phyloP scores from a whole-genome alignment of 2,888 invertebrate species.

The Diarsia brunnea region DNA sequence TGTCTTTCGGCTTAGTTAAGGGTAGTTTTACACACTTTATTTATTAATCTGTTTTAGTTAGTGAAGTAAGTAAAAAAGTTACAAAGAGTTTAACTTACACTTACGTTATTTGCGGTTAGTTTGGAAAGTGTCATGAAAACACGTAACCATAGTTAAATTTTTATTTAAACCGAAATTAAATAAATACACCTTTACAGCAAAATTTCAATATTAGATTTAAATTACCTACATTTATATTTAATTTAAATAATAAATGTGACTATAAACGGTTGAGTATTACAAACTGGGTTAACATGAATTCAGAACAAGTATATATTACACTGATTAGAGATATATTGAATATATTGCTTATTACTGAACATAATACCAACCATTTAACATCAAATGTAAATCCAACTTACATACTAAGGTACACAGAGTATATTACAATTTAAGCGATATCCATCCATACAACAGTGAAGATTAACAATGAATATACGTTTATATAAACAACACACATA shows the following conservation, averaged over 20 bases:
- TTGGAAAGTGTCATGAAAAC: conserved; percentile 63
- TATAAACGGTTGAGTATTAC: conserved; percentile 75
- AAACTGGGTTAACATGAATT: conserved; percentile 56
- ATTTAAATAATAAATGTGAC: conserved; percentile 89
- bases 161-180: conserved; percentile 88
- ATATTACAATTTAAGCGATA: conserved; percentile 65
- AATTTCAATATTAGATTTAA: conserved; percentile 83
- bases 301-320: conserved; percentile 39
- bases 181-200: conserved; percentile 88
- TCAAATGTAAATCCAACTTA: conserved; percentile 44
- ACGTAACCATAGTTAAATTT: conserved; percentile 77
- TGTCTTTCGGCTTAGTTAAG: no score
- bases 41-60: not conserved
- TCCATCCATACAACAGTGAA: conserved; percentile 71
- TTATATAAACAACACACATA: conserved; percentile 70
- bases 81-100: not conserved
- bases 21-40: no score
- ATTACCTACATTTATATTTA: conserved; percentile 79
- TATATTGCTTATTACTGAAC: conserved; percentile 54
- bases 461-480: conserved; percentile 71
- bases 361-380: conserved; percentile 49
- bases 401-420: conserved; percentile 58
- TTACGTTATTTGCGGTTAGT: not conserved
- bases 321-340: conserved; percentile 21
- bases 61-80: not conserved